Percentiles rank a stretch among this genome's conserved stretches.
These are phyloP conservation scores for Trichonephila clavipes DNA, from an alignment of 1,140 invertebrate species.

Conservation along the genomic window DNA sequence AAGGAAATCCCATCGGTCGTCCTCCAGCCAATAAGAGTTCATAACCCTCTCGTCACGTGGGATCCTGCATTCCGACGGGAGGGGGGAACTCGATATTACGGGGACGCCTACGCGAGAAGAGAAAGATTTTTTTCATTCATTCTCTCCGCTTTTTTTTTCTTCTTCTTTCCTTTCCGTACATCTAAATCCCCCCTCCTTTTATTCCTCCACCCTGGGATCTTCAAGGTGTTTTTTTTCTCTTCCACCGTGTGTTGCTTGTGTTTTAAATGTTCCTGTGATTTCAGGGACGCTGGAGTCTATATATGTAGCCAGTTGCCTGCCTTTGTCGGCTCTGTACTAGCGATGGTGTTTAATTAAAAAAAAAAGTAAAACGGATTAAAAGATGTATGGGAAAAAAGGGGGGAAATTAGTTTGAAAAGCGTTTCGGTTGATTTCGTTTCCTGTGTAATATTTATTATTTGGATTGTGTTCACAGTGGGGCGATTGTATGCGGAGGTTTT, in stretches of 20 bases:
- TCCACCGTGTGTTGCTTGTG: background rate
- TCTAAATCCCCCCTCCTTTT: background rate
- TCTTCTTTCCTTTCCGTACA: background rate
- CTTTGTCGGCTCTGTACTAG: slow-evolving; percentile 9
- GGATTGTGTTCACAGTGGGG: background rate
- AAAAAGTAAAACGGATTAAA: background rate
- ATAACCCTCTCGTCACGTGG: slow-evolving; percentile 74
- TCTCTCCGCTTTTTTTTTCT: background rate
- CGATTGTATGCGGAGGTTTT: background rate
- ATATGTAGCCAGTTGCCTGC: background rate
- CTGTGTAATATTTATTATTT: slow-evolving; percentile 32
- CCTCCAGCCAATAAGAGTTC: slow-evolving; percentile 72
- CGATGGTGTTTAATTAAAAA: slow-evolving; percentile 27
- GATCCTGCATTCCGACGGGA: slow-evolving; percentile 66
- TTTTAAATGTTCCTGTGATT: slow-evolving; percentile 56
- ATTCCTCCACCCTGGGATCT: background rate
- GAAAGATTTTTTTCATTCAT: slow-evolving; percentile 23
- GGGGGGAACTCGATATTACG: slow-evolving; percentile 67
- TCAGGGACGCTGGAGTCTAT: slow-evolving; percentile 52
- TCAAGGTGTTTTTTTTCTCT: slow-evolving; percentile 45
- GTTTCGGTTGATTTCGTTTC: slow-evolving; percentile 28
- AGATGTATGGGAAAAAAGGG: background rate
- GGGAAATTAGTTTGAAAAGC: background rate
- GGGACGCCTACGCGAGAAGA: slow-evolving; percentile 63
- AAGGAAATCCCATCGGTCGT: slow-evolving; percentile 67